phyloP scores from a whole-genome alignment of 1,140 invertebrate genomes.

The Cyrtorhinus lividipennis region DNA sequence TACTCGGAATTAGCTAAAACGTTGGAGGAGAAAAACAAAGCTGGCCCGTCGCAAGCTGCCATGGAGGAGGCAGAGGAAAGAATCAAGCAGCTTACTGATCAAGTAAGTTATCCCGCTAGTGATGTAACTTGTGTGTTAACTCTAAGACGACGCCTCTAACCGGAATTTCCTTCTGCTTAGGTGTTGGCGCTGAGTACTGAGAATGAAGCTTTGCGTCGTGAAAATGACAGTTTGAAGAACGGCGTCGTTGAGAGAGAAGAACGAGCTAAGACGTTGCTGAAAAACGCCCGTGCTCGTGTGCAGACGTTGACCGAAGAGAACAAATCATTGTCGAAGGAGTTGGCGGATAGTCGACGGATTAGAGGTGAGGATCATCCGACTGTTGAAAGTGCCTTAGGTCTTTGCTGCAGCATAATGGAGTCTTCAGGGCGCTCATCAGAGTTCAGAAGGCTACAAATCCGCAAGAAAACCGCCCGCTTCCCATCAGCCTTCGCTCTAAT shows the following conservation, averaged over 20 bases:
- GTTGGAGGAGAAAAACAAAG: slow-evolving; percentile 41
- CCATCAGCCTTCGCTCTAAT: too few species aligned
- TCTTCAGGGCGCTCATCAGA: too few species aligned
- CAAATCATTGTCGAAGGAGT: slow-evolving; percentile 40
- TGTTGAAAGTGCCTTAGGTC: too few species aligned
- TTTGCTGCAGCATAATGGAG: too few species aligned
- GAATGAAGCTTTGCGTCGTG: slow-evolving; percentile 48
- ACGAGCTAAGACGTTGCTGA: slow-evolving; percentile 53
- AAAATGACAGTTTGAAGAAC: slow-evolving; percentile 51
- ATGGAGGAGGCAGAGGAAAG: slow-evolving; percentile 37
- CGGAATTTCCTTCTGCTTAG: too few species aligned
- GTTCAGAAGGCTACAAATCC: too few species aligned
- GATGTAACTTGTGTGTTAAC: too few species aligned
- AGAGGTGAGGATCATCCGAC: slow-evolving; percentile 24
- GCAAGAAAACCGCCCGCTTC: too few species aligned
- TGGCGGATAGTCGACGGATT: slow-evolving; percentile 40
- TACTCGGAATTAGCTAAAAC: slow-evolving; percentile 56
- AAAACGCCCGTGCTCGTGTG: slow-evolving; percentile 54
- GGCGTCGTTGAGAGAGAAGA: slow-evolving; percentile 50
- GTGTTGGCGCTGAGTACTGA: slow-evolving; percentile 40
- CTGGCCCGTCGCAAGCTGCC: slow-evolving; percentile 26
- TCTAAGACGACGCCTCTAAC: too few species aligned
- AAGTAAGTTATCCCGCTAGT: slow-evolving; percentile 28
- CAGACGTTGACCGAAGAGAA: slow-evolving; percentile 50
- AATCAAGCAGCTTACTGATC: slow-evolving; percentile 44